These are phyloP conservation scores for Cyrtonyx montezumae DNA, from an alignment of 2,113 vertebrate genomes.

Conservation along the genomic window DNA sequence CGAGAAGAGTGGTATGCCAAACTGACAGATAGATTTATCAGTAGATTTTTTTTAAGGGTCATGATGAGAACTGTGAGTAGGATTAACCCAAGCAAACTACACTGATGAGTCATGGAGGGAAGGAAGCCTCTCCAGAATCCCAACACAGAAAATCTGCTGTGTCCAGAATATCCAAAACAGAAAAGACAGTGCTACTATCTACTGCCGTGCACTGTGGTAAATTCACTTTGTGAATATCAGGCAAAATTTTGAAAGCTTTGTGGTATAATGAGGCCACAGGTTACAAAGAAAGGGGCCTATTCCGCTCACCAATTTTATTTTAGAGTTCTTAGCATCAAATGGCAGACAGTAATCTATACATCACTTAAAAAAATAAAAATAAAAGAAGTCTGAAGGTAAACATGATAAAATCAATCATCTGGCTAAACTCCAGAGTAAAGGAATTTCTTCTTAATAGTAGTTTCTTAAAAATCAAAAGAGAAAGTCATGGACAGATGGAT, in stretches of 20 bases:
- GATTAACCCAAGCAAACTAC: background rate
- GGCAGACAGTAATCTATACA: background rate
- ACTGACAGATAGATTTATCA: background rate
- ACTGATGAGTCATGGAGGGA: background rate
- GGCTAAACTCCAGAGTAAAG: background rate
- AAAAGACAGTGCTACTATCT: background rate
- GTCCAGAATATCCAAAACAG: background rate
- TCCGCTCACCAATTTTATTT: background rate
- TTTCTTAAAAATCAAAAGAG: background rate
- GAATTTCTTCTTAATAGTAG: background rate
- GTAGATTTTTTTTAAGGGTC: background rate
- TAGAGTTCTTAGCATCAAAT: background rate
- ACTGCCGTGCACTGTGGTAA: fast-evolving
- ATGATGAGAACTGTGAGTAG: background rate
- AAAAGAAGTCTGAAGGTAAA: background rate
- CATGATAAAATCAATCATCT: background rate
- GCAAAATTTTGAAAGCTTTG: background rate
- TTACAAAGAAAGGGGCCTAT: background rate
- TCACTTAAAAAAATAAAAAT: background rate
- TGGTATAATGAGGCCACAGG: background rate
- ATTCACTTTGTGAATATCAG: background rate
- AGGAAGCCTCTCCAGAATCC: background rate
- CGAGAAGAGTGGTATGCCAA: background rate
- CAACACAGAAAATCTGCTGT: background rate
- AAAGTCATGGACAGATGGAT: background rate